Percentiles rank a stretch among this genome's conserved stretches.
Conservation (phyloP, 2,888 invertebrate genomes). For the Nymphalis urticae region DNA sequence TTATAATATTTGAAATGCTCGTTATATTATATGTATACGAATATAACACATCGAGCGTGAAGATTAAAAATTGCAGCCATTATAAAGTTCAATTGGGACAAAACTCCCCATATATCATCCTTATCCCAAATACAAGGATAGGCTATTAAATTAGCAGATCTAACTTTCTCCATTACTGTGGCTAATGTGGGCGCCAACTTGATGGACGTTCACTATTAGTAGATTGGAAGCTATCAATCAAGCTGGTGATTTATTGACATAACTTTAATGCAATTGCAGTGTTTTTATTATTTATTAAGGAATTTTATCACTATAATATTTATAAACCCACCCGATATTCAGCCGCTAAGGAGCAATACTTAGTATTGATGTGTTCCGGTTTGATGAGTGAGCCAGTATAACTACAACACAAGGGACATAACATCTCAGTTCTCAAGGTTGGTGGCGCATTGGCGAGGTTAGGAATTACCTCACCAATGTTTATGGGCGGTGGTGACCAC, state of each 20-base stretch:
- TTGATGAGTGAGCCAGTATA: too few species aligned
- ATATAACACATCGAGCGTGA: background rate
- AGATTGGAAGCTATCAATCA: constrained; percentile 47
- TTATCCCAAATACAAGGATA: constrained; percentile 20
- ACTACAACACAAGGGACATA: too few species aligned
- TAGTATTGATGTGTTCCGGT: too few species aligned
- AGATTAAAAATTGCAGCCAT: constrained; percentile 1
- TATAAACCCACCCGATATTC: too few species aligned
- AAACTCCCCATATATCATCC: constrained; percentile 16
- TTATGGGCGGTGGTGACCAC: too few species aligned
- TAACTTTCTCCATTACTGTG: constrained; percentile 29
- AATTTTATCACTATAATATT: background rate
- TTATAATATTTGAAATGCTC: background rate
- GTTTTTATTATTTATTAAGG: constrained; percentile 25
- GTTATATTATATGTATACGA: too few species aligned
- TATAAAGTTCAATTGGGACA: background rate
- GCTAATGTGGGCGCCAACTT: constrained; percentile 30
- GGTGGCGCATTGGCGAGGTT: too few species aligned
- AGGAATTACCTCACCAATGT: too few species aligned
- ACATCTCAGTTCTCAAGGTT: too few species aligned
- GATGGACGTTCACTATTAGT: constrained; percentile 47
- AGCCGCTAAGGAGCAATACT: too few species aligned
- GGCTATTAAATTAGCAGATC: constrained; percentile 29
- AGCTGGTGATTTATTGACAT: constrained; percentile 38
- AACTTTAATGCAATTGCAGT: constrained; percentile 35